Base-by-base conservation (phyloP, 2,797 vertebrate genomes). In the Lacerta agilis region DNA sequence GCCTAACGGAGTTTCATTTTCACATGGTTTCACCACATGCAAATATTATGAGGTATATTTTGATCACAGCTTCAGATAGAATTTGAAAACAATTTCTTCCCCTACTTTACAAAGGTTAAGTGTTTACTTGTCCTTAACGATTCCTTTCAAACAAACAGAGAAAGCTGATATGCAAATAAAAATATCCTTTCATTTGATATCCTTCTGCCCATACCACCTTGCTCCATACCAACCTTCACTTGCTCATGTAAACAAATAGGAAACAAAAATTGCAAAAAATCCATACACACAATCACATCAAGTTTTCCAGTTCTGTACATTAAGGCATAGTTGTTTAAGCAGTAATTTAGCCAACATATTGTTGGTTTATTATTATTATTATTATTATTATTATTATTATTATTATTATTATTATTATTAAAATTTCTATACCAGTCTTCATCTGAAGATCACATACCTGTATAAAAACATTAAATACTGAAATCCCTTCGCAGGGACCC, bases 1-100 rank as follows among this genome's bases (percentile, higher is more conserved):
- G 29, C 15, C 23, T 82, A 66, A 66, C 8, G 67, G 11, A 64
- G 64, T 86, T 86, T 85, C 64, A 85, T 55, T 86, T 69, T 86
- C 79, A 66, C 45, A 55, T 58, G 66, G 38, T 77, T 77, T 41
- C 25, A 55, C 3, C 49, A 73, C 36, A 45, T 27, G 45, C 20
- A n/a, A 87, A 33, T 64, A 23, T 69, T 73, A 25, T 81, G 69
- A 81, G 73, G 36, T 78, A 43, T 8, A 33, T 79, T 81, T n/a
- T 9, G 7, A 36, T 86, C 80, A 29, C 10, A 41, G 58, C 15
- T 80, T 61, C 45, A 29, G 11, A 38, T 72, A 61, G 9, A 41
- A 41, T 58, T 29, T 86, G 43, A 66, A 86, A 86, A 69, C n/a
- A 79, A 33, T 55, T 49, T 78, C 10, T 33, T 33, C 33, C 29